These are phyloP conservation scores for Hippocampus comes DNA, from an alignment of 2,113 vertebrate genomes.

Conservation along the genomic window DNA sequence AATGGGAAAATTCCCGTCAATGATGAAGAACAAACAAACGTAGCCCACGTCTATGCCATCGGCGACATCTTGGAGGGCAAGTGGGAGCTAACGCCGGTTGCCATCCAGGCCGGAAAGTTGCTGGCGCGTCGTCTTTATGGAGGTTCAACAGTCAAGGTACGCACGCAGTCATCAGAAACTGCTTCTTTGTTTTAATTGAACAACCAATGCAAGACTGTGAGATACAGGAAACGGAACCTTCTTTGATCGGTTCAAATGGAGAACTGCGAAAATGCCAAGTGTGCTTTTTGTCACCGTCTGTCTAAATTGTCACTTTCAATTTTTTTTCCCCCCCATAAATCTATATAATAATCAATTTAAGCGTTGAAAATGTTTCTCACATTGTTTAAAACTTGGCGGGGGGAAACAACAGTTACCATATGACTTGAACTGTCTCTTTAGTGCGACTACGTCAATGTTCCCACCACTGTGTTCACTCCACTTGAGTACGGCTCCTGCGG, in stretches of 20 bases:
- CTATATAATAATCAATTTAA: not conserved
- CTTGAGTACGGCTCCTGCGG: slow-evolving; percentile 94
- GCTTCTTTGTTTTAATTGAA: not conserved
- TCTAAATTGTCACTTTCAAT: no score
- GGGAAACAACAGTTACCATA: not conserved
- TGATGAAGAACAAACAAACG: slow-evolving; percentile 87
- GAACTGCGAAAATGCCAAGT: no score
- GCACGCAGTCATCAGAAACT: not conserved
- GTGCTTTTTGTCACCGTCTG: no score
- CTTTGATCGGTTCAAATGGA: not conserved
- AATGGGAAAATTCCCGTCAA: slow-evolving; percentile 89
- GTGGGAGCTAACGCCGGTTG: slow-evolving; percentile 90
- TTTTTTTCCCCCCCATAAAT: no score
- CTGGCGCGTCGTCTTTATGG: slow-evolving; percentile 86
- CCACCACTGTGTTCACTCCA: slow-evolving; percentile 94
- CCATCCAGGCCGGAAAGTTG: slow-evolving; percentile 89
- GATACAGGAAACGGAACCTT: not conserved
- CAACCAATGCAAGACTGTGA: not conserved
- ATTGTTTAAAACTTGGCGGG: not conserved
- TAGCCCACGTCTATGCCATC: slow-evolving; percentile 87
- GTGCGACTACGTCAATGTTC: slow-evolving; percentile 92
- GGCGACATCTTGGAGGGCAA: slow-evolving; percentile 92
- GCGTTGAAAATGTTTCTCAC: not conserved
- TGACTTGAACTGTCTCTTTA: slow-evolving; percentile 54
- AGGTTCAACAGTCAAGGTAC: slow-evolving; percentile 77